Evolutionary conservation across 2,888 invertebrate genomes (phyloP).

Genomic region (Dicyrtoma fusca): DNA sequence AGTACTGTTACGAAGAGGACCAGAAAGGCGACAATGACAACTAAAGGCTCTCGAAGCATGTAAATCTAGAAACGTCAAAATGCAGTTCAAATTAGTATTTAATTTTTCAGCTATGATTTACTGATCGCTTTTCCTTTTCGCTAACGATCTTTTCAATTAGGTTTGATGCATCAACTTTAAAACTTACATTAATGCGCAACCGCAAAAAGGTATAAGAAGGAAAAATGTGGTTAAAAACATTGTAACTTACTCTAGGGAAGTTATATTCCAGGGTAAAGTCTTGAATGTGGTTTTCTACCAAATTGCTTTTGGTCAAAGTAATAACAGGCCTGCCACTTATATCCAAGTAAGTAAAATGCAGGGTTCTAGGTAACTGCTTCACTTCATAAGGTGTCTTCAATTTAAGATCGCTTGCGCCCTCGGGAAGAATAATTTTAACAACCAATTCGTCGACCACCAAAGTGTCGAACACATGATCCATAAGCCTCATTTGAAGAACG

Average conservation of each 20-base stretch:
- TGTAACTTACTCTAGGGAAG: conserved; percentile 61
- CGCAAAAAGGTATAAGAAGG: too few species aligned
- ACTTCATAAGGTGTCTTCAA: conserved; percentile 81
- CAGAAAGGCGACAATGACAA: conserved; percentile 86
- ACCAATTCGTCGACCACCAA: conserved; percentile 89
- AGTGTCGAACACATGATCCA: conserved; percentile 97
- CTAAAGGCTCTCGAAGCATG: conserved; percentile 90
- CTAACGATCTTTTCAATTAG: too few species aligned
- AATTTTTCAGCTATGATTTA: not conserved
- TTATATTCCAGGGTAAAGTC: conserved; percentile 68
- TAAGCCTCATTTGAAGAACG: conserved; percentile 86
- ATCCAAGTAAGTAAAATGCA: conserved; percentile 93
- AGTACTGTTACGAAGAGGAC: conserved; percentile 88
- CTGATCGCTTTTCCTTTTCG: too few species aligned
- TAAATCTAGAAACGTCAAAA: conserved; percentile 84
- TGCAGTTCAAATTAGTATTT: too few species aligned
- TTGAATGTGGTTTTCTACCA: conserved; percentile 96
- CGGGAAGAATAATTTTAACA: conserved; percentile 90
- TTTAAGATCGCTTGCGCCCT: conserved; percentile 82
- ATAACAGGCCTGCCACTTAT: conserved; percentile 90
- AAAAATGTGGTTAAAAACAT: not conserved
- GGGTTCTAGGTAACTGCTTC: conserved; percentile 71
- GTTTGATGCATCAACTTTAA: too few species aligned
- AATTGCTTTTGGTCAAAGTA: conserved; percentile 75
- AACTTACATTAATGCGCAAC: too few species aligned